These are phyloP conservation scores for Eupithecia subumbrata DNA, from an alignment of 2,888 invertebrate species.

Conservation along the genomic window DNA sequence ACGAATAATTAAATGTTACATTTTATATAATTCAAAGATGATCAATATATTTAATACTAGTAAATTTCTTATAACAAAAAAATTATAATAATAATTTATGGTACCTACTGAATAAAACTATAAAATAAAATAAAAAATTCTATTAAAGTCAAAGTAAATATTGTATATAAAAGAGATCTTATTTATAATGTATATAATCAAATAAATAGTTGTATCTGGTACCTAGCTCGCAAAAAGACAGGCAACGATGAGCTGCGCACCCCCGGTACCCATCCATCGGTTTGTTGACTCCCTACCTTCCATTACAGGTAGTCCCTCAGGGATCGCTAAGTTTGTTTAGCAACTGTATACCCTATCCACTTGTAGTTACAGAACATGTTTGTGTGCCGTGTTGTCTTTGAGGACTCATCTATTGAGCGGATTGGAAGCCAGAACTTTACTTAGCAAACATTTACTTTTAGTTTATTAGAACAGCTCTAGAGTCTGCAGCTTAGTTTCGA, in stretches of 20 bases:
- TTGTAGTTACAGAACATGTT: background rate
- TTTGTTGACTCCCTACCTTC: background rate
- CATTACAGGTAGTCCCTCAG: background rate
- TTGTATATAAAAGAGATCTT: no score
- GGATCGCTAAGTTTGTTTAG: background rate
- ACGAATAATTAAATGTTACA: no score
- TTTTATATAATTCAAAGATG: no score
- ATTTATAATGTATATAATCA: no score
- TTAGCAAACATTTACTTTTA: background rate
- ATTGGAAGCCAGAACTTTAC: background rate
- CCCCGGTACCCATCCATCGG: background rate
- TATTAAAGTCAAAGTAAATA: no score
- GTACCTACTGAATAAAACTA: no score
- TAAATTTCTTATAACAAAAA: no score
- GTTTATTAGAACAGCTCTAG: background rate
- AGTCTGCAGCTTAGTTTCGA: background rate
- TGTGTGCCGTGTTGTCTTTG: background rate
- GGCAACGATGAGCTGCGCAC: background rate
- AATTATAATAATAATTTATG: no score
- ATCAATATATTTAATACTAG: no score
- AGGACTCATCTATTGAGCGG: background rate
- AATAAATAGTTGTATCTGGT: no score
- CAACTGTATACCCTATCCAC: background rate
- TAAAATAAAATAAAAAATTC: no score
- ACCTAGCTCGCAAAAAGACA: no score